These are phyloP conservation scores for Hippocampus mohnikei DNA, from an alignment of 2,113 vertebrate species.

Conservation along the genomic window DNA sequence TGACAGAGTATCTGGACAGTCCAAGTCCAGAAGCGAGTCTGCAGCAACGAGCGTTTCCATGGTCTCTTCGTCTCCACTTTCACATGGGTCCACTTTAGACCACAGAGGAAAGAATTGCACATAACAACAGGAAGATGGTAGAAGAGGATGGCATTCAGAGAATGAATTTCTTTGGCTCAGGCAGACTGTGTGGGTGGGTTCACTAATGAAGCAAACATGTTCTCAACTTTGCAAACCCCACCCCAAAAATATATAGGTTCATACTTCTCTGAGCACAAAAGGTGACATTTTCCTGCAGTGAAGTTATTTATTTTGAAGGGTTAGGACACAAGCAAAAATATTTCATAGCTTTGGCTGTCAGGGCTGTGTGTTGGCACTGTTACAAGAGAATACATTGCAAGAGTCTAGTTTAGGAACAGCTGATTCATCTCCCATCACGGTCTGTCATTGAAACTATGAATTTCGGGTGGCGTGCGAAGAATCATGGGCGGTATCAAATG, in stretches of 20 bases:
- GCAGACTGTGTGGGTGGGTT: too few species aligned
- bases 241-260: neutral
- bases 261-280: neutral
- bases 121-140: neutral
- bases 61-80: constrained; percentile 83
- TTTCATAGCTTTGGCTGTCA: too few species aligned
- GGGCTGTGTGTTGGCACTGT: neutral
- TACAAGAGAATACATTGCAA: too few species aligned
- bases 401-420: neutral
- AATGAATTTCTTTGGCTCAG: neutral
- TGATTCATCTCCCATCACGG: too few species aligned
- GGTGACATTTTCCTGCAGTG: neutral
- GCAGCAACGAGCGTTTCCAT: constrained; percentile 91
- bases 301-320: neutral
- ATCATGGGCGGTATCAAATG: neutral
- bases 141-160: neutral
- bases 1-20: constrained; percentile 78
- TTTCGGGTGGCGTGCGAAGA: neutral
- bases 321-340: neutral
- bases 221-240: neutral
- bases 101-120: constrained; percentile 6
- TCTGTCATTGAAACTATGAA: neutral
- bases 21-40: constrained; percentile 89
- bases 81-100: constrained; percentile 83
- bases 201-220: neutral